Evolutionary conservation across 2,113 vertebrate genomes (phyloP), one percentile per base, ranked within the genome.

Genomic region (Cyanoliseus patagonus): DNA sequence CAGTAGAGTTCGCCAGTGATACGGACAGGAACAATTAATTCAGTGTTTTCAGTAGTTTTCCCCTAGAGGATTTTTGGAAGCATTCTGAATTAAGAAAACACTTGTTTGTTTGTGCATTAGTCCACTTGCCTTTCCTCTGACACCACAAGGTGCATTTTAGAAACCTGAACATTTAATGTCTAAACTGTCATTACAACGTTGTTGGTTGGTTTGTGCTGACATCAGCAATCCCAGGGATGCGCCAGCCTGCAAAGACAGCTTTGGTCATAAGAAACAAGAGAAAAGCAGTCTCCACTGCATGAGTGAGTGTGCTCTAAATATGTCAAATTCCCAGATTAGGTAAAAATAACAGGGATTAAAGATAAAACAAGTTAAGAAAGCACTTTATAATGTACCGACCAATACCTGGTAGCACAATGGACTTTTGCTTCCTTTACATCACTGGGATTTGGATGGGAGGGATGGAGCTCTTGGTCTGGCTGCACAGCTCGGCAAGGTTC

Each of bases 111-210:
- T 67, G 20, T 1, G 4, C 39, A 16, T 74, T 55, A 30, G 63
- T 76, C 39, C 28, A 20, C 39, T 87, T 87, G 27, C 44, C 62
- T 91, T 95, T 94, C 57, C 72, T 78, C 70, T 80, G 77, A 55
- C 22, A 9, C 20, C 35, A 3, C 52, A 53, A 90, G 49, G n/a
- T 44, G 62, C 31, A 33, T 79, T 89, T 91, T 89, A 76, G 87
- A 94, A 95, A 76, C 16, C 9, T 27, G 31, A 42, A 35, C 49
- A 15, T 46, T 76, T 77, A 42, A 83, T 8, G 4, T 87, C 49
- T 69, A 18, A 73, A 46, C 17, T 83, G 55, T 83, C 63, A 63
- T 76, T 62, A 25, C 6, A 20, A 6, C 0, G 0, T 14, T 47
- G 37, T 67, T 78, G 25, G 23, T 33, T 77, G 33, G 19, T 31